These are phyloP conservation scores for Agelastica alni DNA, from an alignment of 2,888 invertebrate species.

Conservation along the genomic window DNA sequence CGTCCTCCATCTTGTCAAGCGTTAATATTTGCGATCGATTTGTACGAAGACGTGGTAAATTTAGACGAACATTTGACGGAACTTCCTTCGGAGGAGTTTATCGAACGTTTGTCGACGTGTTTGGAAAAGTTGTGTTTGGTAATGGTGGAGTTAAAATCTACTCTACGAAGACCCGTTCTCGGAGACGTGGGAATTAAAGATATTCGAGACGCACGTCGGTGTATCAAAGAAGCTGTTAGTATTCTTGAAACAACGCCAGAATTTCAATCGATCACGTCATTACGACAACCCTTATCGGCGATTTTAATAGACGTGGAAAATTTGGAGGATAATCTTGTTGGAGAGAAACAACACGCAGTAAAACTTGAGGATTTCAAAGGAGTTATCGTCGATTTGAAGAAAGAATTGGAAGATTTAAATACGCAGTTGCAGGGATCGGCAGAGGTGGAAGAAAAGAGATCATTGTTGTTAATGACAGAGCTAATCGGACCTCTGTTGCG, in stretches of 20 bases:
- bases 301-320: background rate
- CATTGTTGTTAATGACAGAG: slow-evolving; percentile 1
- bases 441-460: background rate
- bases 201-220: slow-evolving; percentile 29
- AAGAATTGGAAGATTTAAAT: slow-evolving; percentile 8
- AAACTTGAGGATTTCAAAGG: background rate
- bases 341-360: background rate
- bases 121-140: slow-evolving; percentile 33
- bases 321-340: background rate
- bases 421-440: slow-evolving; percentile 5
- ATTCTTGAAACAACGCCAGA: slow-evolving; percentile 20
- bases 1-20: slow-evolving; percentile 29
- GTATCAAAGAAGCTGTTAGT: slow-evolving; percentile 31
- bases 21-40: slow-evolving; percentile 34
- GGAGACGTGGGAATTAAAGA: slow-evolving; percentile 30
- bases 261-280: background rate
- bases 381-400: background rate
- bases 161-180: slow-evolving; percentile 36
- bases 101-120: slow-evolving; percentile 18
- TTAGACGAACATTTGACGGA: slow-evolving; percentile 26
- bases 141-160: slow-evolving; percentile 29
- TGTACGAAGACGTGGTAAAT: slow-evolving; percentile 32
- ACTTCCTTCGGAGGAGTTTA: too few relatives aligned
- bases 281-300: slow-evolving; percentile 17
- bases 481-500: slow-evolving; percentile 7